A percentile compares a stretch with the other conserved stretches of the same genome.
phyloP scores from a whole-genome alignment of 2,797 vertebrate species.

The Sebastes goodei region DNA sequence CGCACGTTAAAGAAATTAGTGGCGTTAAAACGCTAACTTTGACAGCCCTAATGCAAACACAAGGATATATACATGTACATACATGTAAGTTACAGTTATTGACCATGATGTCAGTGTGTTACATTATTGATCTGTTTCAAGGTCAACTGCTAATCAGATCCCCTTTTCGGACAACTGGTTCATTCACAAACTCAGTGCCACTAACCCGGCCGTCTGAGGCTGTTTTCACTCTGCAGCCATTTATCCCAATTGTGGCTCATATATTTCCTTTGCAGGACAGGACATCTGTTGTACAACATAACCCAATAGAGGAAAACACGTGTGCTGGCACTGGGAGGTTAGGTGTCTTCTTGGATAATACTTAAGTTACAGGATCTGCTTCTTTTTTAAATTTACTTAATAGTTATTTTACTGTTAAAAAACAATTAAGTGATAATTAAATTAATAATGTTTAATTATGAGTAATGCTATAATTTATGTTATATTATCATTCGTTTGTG shows the following conservation, averaged over 20 bases:
- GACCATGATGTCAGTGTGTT: constrained; percentile 5
- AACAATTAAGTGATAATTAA: too few relatives aligned
- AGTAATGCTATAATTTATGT: too few relatives aligned
- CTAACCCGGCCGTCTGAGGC: not conserved
- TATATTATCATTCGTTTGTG: too few relatives aligned
- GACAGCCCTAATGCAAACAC: not conserved
- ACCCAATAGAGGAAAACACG: not conserved
- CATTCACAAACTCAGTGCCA: constrained; percentile 9
- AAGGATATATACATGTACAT: not conserved
- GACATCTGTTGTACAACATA: not conserved
- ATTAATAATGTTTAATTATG: too few relatives aligned
- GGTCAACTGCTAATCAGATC: constrained; percentile 40
- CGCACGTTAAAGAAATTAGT: too few relatives aligned
- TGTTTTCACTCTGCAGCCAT: not conserved
- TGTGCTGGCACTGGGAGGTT: not conserved
- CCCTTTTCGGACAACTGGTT: constrained; percentile 11
- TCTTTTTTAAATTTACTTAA: not conserved
- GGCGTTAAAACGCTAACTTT: too few relatives aligned
- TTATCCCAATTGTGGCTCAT: not conserved
- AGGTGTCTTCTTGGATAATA: not conserved
- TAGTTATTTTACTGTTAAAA: too few relatives aligned
- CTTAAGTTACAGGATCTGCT: not conserved
- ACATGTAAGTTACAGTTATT: constrained; percentile 13
- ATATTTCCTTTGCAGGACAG: not conserved
- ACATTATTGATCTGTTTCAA: constrained; percentile 46